Evolutionary conservation across 2,113 vertebrate genomes (phyloP), one percentile per base, ranked within the genome.

Genomic region (Alectura lathami): DNA sequence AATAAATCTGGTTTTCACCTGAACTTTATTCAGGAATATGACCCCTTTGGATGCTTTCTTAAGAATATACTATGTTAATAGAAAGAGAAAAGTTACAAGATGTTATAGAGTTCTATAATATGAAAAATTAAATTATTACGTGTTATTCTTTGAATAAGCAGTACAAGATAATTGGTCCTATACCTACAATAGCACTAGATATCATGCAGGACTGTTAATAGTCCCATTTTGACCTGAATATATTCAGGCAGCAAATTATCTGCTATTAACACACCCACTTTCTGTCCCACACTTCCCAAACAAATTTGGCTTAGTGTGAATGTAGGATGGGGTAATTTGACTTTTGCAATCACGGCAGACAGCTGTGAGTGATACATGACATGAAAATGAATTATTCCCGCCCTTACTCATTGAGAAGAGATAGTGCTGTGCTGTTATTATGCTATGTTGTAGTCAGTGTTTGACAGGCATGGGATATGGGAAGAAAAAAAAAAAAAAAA

Each of bases 281-380:
- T 96, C 64, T 86, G 66, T 87, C 17, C 66, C 53, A 63, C 0
- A 0, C 93, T 94, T 96, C 76, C 73, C 93, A 95, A 96, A 91
- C 86, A 94, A 56, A 95, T 96, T 88, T 95, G 81, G 73, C 73
- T 93, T 92, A 60, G 66, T 91, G 69, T 76, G 79, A 93, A 85
- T 82, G 79, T 90, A 92, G 87, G 78, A 95, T 91, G 85, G 47
- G 43, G 83, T 90, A 91, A 96, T 95, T 84, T 94, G 82, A 94
- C 87, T 93, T 83, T 68, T 86, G 85, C 81, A 96, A 93, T 94
- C 91, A 94, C 36, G 79, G 88, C 59, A 96, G 88, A 76, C 95
- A 96, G 92, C 82, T 77, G 77, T 94, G 90, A 97, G 29, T 86
- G 84, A 89, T 96, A 51, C 85, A 91, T 88, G 90, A 69, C 76